Evolutionary conservation across 1,140 invertebrate species (phyloP).

Genomic region (Centruroides vittatus): DNA sequence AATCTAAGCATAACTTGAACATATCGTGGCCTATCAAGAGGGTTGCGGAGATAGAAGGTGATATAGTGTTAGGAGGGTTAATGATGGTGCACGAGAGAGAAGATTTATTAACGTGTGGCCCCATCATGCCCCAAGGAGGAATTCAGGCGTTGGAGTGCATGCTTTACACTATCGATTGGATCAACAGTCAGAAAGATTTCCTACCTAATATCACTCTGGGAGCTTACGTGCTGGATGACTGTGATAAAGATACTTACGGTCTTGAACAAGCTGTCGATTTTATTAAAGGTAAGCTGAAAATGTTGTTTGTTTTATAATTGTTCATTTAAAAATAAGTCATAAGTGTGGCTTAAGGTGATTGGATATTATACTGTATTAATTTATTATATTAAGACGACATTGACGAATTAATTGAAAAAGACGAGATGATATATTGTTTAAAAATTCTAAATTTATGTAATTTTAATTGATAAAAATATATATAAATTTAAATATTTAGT

Average conservation of each 20-base stretch:
- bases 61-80: slow-evolving; percentile 60
- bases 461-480: too few relatives aligned
- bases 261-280: slow-evolving; percentile 83
- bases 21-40: slow-evolving; percentile 65
- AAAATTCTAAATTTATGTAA: too few relatives aligned
- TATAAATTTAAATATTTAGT: too few relatives aligned
- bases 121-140: slow-evolving; percentile 87
- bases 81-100: slow-evolving; percentile 91
- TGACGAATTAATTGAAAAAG: too few relatives aligned
- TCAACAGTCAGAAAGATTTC: slow-evolving; percentile 15
- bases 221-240: slow-evolving; percentile 45
- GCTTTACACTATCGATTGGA: too few relatives aligned
- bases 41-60: slow-evolving; percentile 68
- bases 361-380: too few relatives aligned
- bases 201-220: slow-evolving; percentile 67
- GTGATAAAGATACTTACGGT: too few relatives aligned
- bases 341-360: not conserved
- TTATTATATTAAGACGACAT: too few relatives aligned
- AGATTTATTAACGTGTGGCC: slow-evolving; percentile 27
- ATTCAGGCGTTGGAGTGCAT: slow-evolving; percentile 41
- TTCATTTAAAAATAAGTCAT: slow-evolving; percentile 81
- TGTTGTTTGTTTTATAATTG: slow-evolving; percentile 91
- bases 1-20: too few relatives aligned
- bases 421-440: too few relatives aligned
- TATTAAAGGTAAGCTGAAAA: slow-evolving; percentile 43